Base-by-base conservation (phyloP, 2,797 vertebrate genomes). In the Lagodon rhomboides region DNA sequence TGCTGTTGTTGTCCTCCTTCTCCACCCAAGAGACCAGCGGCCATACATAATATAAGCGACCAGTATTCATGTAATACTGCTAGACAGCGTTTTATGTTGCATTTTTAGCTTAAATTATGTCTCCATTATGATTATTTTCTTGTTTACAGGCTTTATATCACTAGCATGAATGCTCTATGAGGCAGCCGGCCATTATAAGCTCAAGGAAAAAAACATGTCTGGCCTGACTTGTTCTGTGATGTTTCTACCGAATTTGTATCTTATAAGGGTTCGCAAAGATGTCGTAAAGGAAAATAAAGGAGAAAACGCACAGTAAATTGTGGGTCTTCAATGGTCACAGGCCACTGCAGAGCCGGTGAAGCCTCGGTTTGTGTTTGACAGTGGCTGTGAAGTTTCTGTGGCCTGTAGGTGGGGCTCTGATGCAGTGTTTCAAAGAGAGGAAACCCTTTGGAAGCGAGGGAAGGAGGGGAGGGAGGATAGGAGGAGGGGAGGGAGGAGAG, bases 331-430 rank as follows among this genome's bases (percentile, higher is more conserved):
- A 20, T 43, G 41, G 61, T 30, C 54, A 43, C 25, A 23, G 43
- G 27, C 50, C 66, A 30, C 13, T 16, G 70, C 55, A 60, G 67
- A 34, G 43, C 22, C 30, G 27, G 27, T 20, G 22, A 49, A 13
- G 68, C 49, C 25, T 47, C 20, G 3, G 49, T 49, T 59, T 70
- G 17, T 69, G 44, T 83, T 15, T 41, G 60, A 68, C 34, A 23
- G 75, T 12, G 68, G 79, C 66, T 79, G 87, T 80, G 3, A 72
- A 66, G 88, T 77, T 76, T 68, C 34, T 83, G 20, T 25, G 73
- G 82, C 95, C 95, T 96, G 95, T 93, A 95, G 95, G 94, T 94
- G 95, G 95, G 78, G 94, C 94, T 95, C 87, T 94, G 91, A 91
- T 94, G 94, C 95, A 95, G 94, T 89, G 89, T 94, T 96, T 95